Evolutionary conservation across 2,797 vertebrate genomes (phyloP), one percentile per base, ranked within the genome.

Genomic region (Platalea minor): DNA sequence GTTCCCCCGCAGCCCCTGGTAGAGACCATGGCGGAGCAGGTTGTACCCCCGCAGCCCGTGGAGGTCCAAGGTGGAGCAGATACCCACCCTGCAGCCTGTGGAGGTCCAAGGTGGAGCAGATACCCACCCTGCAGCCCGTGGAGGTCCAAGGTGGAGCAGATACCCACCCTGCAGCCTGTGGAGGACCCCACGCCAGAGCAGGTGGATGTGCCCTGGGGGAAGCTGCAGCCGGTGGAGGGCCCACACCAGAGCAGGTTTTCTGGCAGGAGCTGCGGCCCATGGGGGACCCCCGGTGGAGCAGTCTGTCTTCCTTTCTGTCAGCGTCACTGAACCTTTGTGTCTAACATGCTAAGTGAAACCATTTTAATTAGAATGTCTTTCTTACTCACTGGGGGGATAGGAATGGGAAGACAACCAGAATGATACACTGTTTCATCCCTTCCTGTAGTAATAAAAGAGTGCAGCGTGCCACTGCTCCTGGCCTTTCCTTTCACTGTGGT

Each of bases 81-180:
- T 23, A 2, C 0, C 20, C 48, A 23, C 15, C 15, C 17, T n/a
- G n/a, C 29, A 46, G 77, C 29, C 17, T 0, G 0, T 1, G 48
- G 18, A 75, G 50, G 15, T 35, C 35, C 35, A 35, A 35, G 35
- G 35, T 35, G 35, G 35, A 35, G 35, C 35, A 35, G 35, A 35
- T 35, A 35, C 35, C 35, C 35, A 35, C 35, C 39, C 39, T 39
- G 39, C 39, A 11, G 39, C 43, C 21, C 13, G 1, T 1, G 68
- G 11, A 39, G 5, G 6, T 5, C 21, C 11, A 7, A 3, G 1
- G 10, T 3, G 28, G 10, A 17, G 45, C 26, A 37, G 18, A 16
- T 23, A 2, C 0, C 21, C 41, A 24, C 16, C 17, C 35, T 35
- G n/a, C 29, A 46, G 77, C 29, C 17, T 0, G 0, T 1, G 48